Conservation (phyloP, 2,797 vertebrate genomes). For the Sebastes taczanowskii region DNA sequence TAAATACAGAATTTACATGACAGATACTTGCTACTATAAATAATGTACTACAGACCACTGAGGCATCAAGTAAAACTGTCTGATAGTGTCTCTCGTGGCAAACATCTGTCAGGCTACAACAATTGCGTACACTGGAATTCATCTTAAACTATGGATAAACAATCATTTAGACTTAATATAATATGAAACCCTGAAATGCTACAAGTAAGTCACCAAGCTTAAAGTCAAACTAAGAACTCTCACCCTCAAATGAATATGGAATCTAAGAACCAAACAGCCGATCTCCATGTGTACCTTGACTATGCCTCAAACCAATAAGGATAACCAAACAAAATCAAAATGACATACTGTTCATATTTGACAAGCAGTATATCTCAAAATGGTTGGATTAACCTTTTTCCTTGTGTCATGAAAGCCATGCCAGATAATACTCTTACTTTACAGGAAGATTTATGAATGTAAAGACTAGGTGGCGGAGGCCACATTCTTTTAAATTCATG, state of each 20-base stretch:
- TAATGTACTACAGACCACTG: neutral
- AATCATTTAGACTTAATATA: neutral
- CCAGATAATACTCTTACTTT: slow-evolving; percentile 40
- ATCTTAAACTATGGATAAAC: neutral
- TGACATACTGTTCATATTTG: slow-evolving; percentile 65
- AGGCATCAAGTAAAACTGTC: neutral
- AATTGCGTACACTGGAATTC: neutral
- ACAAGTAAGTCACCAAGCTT: neutral
- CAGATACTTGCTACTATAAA: neutral
- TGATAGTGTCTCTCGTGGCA: neutral
- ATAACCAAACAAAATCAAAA: slow-evolving; percentile 69
- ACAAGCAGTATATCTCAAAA: slow-evolving; percentile 55
- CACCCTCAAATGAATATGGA: neutral
- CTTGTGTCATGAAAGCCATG: slow-evolving; percentile 37
- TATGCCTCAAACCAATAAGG: slow-evolving; percentile 52
- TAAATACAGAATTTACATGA: neutral
- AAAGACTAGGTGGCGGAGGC: neutral
- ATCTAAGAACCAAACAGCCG: slow-evolving; percentile 22
- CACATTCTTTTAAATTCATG: slow-evolving; percentile 56
- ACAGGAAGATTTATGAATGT: slow-evolving; percentile 19
- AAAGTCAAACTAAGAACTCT: slow-evolving; percentile 16
- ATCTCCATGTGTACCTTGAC: slow-evolving; percentile 16
- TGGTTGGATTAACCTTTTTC: slow-evolving; percentile 73
- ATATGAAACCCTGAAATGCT: neutral
- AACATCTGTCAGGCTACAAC: neutral